phyloP scores from a whole-genome alignment of 2,888 invertebrate species.

The Zeuzera pyrina region DNA sequence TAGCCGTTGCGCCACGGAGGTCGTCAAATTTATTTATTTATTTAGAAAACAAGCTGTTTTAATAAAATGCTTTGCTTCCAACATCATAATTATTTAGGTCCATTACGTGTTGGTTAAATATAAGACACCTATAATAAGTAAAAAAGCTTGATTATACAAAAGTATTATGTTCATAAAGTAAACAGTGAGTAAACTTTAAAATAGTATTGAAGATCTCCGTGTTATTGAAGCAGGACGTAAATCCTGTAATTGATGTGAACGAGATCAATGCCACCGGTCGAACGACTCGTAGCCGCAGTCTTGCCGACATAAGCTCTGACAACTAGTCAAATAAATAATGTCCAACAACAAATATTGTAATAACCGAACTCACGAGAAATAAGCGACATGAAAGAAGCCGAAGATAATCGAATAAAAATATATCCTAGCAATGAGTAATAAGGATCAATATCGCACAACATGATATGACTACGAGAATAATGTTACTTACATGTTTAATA shows the following conservation, averaged over 20 bases:
- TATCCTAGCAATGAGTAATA: conserved; percentile 28
- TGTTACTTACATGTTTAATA: conserved; percentile 42
- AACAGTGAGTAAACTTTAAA: no score
- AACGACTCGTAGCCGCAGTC: conserved; percentile 23
- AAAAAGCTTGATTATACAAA: no score
- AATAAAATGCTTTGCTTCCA: no score
- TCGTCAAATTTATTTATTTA: no score
- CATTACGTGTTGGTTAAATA: no score
- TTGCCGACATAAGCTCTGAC: conserved; percentile 37
- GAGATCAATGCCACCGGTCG: conserved; percentile 33
- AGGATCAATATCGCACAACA: conserved; percentile 33
- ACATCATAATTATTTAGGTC: no score
- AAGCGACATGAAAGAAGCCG: conserved; percentile 21
- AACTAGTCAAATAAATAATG: conserved; percentile 60
- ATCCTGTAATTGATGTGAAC: neutral
- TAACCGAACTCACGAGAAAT: conserved; percentile 36
- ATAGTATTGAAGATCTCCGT: no score
- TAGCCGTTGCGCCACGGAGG: no score
- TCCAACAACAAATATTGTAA: conserved; percentile 67
- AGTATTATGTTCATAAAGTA: no score
- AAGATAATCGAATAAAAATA: conserved; percentile 33
- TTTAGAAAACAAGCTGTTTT: no score
- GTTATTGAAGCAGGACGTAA: no score
- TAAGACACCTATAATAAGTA: no score
- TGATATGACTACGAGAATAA: conserved; percentile 33